Base-by-base conservation (phyloP, 2,888 invertebrate genomes). In the Lepeophtheirus nordmannii region DNA sequence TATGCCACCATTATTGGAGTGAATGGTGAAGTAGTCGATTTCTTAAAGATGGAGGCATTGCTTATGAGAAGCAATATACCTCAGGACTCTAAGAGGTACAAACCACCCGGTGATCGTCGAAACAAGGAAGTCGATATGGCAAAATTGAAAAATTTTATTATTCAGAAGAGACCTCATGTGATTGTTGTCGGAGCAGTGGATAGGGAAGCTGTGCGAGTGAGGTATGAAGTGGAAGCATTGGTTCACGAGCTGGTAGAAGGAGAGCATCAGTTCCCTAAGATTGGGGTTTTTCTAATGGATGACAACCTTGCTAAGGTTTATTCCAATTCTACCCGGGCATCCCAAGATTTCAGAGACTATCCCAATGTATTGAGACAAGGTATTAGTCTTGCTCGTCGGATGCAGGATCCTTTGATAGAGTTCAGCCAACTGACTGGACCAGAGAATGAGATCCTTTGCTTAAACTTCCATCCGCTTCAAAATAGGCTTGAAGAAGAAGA, bases 371-470 rank as follows among this genome's bases (percentile, higher is more conserved):
- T 97, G 1, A 82, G 93, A 0, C 90, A 97, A 77, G 93, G 97
- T 0, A 85, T 96, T 66, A 96, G 94, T 0, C 78, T 97, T 68
- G 96, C 90, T 0, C 82, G 98, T 23, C 81, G 89, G 68, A 78
- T 96, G 72, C 93, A 97, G 76, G 98, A 98, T 77, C 97, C 98
- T 0, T 78, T 98, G 0, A 83, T 94, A 69, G 98, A 98, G 76
- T 94, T 90, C 75, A 89, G 93, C 0, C 96, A 97, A 74, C 79
- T 98, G 0, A 97, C 94, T 75, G 93, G 92, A 7, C 83, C 86
- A 0, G 97, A 98, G 73, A 94, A 97, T 70, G 98, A 98, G 79
- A 89, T 98, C 70, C 78, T 98, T 20, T 94, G 94, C 74, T 81
- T 98, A 38, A 82, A 90, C 66, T 94, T 89, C 74, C 94, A 98